Evolutionary conservation across 2,113 vertebrate genomes (phyloP), one percentile per base, ranked within the genome.

Genomic region (Oostethus manadensis): DNA sequence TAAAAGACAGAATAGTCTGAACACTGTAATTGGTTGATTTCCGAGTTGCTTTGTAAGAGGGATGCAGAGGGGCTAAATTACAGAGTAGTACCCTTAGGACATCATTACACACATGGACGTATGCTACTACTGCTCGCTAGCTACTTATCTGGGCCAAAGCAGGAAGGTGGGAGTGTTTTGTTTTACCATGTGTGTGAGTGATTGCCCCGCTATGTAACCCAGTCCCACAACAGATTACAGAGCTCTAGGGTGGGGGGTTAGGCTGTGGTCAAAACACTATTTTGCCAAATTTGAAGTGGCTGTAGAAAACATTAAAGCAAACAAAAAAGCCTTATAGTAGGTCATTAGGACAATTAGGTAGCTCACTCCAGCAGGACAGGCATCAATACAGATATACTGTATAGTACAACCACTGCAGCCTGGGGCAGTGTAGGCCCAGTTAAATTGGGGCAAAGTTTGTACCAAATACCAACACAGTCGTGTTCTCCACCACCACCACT

Each of bases 1-100:
- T 67, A 62, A 64, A 81, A 73, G 73, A 81, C 76, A 73, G 76
- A 81, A 75, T 65, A 68, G 68, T 40, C 60, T 48, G 21, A 65
- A 69, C 72, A 73, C 74, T 84, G 76, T 81, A 85, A 84, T 84
- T 81, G 72, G 79, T 78, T 62, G 73, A 87, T 78, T 79, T 85
- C 74, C 81, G 70, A 56, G 63, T 66, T 68, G 71, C 78, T 82
- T 84, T 66, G 76, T 69, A 64, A 71, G 70, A 72, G 70, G 68
- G 69, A 70, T 70, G 62, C 71, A 74, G 70, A 68, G 76, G 74
- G 71, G 67, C 71, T 74, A 86, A 85, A 86, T 86, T 85, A 88
- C 81, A 88, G 86, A 77, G 74, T 61, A 78, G 67, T 60, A 55
- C 70, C 71, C 60, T 66, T 20, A 78, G 73, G 74, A 78, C 66